Evolutionary conservation across 2,888 invertebrate genomes (phyloP), one percentile per base, ranked within the genome.

Genomic region (Tanytarsus gracilentus): DNA sequence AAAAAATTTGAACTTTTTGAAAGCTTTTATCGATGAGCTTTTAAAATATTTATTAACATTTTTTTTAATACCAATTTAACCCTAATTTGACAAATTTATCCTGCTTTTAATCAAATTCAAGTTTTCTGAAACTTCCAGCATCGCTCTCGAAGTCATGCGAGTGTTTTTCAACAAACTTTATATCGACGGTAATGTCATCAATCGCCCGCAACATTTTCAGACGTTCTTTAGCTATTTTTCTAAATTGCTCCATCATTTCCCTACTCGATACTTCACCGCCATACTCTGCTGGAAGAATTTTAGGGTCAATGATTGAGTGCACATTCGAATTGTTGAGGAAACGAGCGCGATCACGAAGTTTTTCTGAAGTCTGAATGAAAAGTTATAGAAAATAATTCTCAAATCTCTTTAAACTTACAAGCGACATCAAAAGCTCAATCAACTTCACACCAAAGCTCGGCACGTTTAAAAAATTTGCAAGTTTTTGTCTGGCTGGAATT

Each of bases 61-160:
- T n/a, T n/a, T n/a, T n/a, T n/a, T n/a, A n/a, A n/a, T n/a, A n/a
- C n/a, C n/a, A n/a, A n/a, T n/a, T n/a, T n/a, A n/a, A n/a, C n/a
- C n/a, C n/a, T n/a, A n/a, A n/a, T n/a, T n/a, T n/a, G n/a, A n/a
- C n/a, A n/a, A n/a, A n/a, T n/a, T n/a, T n/a, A n/a, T n/a, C n/a
- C n/a, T n/a, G n/a, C n/a, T n/a, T n/a, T 44, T 39, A 58, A 48
- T 58, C 58, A 58, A 58, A 48, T 27, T 58, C 58, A 4, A 58
- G 25, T 25, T 27, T 58, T 16, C 58, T n/a, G 26, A 58, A 58
- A 30, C 58, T 58, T 27, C 29, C 29, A 18, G 30, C 23, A 6
- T 25, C 44, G 16, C 27, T 23, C 6, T 16, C 26, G 9, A 27
- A 7, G n/a, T 50, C 50, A 3, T 50, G 4, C 6, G n/a, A n/a